phyloP scores from a whole-genome alignment of 92 coral and sea anemone species.

The Chrysogorgia sp. region DNA sequence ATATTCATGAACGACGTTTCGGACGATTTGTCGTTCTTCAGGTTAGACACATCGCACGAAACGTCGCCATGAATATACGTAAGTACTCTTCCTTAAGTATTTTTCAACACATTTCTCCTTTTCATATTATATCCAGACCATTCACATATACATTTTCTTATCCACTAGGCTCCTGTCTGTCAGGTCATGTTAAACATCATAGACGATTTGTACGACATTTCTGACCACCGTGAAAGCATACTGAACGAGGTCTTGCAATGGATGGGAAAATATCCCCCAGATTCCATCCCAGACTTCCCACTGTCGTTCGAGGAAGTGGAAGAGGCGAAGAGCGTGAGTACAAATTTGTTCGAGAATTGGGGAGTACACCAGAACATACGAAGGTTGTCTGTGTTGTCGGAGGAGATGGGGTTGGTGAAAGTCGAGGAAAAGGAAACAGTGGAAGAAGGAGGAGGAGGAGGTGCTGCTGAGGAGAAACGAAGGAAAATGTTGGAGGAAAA shows the following conservation, averaged over 20 bases:
- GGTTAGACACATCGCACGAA: too few species aligned
- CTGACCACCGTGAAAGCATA: slow-evolving; percentile 1
- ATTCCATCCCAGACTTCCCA: slow-evolving; percentile 5
- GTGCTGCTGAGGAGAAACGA: slow-evolving; percentile 16
- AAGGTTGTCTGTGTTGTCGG: slow-evolving; percentile 9
- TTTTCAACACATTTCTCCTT: too few species aligned
- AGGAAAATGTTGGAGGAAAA: slow-evolving; percentile 23
- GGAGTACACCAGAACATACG: slow-evolving; percentile 15
- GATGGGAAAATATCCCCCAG: slow-evolving; percentile 21
- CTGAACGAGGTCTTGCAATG: slow-evolving; percentile 24
- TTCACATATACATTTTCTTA: not conserved
- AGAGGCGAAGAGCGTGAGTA: not conserved
- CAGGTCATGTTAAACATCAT: slow-evolving; percentile 27
- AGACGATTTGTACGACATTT: not conserved
- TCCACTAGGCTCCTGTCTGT: not conserved
- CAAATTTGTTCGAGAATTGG: not conserved
- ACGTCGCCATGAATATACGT: too few species aligned
- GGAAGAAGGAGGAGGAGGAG: slow-evolving; percentile 17
- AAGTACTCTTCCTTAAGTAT: too few species aligned
- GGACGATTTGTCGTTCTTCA: too few species aligned
- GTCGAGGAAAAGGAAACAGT: slow-evolving; percentile 2
- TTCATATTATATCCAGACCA: too few species aligned
- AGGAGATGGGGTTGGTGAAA: slow-evolving; percentile 19
- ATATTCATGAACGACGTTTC: too few species aligned
- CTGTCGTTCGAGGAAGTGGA: not conserved